A percentile compares a stretch with the other conserved stretches of the same genome.
These are phyloP conservation scores for Argyresthia goedartella DNA, from an alignment of 2,888 invertebrate genomes.

Conservation along the genomic window DNA sequence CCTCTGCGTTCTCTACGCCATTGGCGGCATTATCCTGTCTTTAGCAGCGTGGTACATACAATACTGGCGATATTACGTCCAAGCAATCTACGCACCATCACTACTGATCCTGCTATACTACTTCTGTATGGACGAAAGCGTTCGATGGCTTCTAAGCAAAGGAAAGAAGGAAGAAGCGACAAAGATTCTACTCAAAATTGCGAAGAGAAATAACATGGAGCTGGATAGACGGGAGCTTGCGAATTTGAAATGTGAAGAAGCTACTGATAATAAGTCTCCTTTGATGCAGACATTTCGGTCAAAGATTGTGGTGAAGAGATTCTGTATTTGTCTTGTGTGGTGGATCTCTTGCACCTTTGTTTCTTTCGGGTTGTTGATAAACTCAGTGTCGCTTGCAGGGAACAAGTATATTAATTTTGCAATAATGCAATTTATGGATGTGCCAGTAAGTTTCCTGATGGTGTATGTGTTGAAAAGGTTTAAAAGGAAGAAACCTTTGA, in stretches of 20 bases:
- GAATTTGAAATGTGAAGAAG: conserved; percentile 23
- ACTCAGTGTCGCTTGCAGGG: conserved; percentile 79
- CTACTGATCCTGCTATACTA: conserved; percentile 75
- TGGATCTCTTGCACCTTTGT: conserved; percentile 79
- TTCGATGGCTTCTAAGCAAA: conserved; percentile 84
- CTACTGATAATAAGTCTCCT: conserved; percentile 14
- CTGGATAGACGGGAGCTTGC: conserved; percentile 32
- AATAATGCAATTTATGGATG: conserved; percentile 63
- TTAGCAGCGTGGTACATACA: conserved; percentile 73
- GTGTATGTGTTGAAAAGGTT: conserved; percentile 65
- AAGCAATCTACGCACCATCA: conserved; percentile 77
- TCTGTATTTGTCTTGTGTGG: conserved; percentile 32
- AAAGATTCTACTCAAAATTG: conserved; percentile 71
- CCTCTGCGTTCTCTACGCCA: conserved; percentile 67
- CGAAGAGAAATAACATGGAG: conserved; percentile 48
- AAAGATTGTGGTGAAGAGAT: conserved; percentile 24
- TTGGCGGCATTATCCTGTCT: conserved; percentile 74
- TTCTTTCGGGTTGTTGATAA: conserved; percentile 82
- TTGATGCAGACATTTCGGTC: conserved; percentile 25
- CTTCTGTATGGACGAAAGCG: conserved; percentile 79
- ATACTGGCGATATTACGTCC: conserved; percentile 77
- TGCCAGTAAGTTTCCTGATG: conserved; percentile 70
- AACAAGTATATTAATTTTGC: conserved; percentile 84
- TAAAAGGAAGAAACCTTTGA: conserved; percentile 41
- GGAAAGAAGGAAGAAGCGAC: conserved; percentile 75